Base-by-base conservation (phyloP, 2,797 vertebrate genomes). In the Delichon dasypus region DNA sequence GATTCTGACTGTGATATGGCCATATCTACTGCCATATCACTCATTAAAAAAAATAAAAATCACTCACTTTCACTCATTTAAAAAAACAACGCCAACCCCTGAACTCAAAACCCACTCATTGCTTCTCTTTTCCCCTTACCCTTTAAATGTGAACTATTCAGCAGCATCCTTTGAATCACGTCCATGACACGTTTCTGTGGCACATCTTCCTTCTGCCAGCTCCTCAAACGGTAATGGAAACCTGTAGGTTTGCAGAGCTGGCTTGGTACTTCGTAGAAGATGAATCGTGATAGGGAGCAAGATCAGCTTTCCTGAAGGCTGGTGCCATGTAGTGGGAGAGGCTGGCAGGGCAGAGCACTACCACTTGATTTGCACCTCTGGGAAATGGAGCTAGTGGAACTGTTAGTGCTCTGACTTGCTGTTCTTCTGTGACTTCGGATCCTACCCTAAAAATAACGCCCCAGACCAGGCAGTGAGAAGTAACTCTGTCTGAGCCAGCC, bases 71-170 rank as follows among this genome's bases (percentile, higher is more conserved):
- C 34, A 27, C 42, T 90, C 36, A 7, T 40, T 71, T 75, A 23
- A 44, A 84, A 90, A 74, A 47, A 3, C 18, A 40, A 80, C 91
- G 40, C 13, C 85, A 89, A 15, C 53, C 44, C 60, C 70, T 16
- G 10, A 68, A 74, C 51, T 92, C 34, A 74, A 88, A 96, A 70
- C 70, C 82, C 18, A 77, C 85, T 93, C n/a, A 22, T 45, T 50
- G 58, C 66, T 93, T 80, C 66, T 92, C 79, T 89, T 88, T 73
- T 72, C 18, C 70, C 67, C 45, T 86, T 87, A 88, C 55, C 57
- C 93, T 96, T 96, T 95, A 90, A 85, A 90, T 4, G n/a, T 90
- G 88, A 90, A 71, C 95, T 94, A 93, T 88, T 95, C 92, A 92
- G 60, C 73, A 90, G 44, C 57, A 58, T 94, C 80, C 57, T 90